These are phyloP conservation scores for Drosophila grimshawi DNA, from an alignment of 1,140 invertebrate species.

Conservation along the genomic window DNA sequence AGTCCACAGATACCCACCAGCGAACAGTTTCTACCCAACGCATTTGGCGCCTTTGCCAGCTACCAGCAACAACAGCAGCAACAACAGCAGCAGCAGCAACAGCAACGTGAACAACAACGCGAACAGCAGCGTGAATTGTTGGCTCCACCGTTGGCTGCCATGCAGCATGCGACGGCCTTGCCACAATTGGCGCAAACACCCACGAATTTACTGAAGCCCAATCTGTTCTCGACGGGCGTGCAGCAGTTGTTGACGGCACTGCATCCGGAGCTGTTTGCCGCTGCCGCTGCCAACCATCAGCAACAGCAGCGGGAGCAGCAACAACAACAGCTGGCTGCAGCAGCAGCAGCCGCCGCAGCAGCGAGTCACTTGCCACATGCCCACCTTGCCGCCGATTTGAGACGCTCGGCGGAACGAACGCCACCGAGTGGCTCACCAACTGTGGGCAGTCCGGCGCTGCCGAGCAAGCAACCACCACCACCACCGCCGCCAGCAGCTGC, in stretches of 20 bases:
- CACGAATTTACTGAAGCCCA: constrained; percentile 83
- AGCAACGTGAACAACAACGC: constrained; percentile 45
- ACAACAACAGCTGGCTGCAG: constrained; percentile 31
- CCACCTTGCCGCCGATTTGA: constrained; percentile 62
- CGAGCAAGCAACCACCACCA: constrained; percentile 50
- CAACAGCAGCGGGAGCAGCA: constrained; percentile 69
- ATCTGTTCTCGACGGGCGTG: constrained; percentile 81
- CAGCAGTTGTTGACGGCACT: constrained; percentile 80
- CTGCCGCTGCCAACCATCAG: constrained; percentile 78
- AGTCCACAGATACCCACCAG: constrained; percentile 92
- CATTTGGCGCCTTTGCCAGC: constrained; percentile 76
- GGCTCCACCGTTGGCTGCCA: constrained; percentile 60
- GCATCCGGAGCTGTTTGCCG: constrained; percentile 81
- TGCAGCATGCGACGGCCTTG: constrained; percentile 68
- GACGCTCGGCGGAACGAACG: constrained; percentile 65
- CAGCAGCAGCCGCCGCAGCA: constrained; percentile 37
- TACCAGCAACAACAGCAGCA: constrained; percentile 71
- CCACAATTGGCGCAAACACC: constrained; percentile 76
- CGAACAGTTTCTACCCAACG: constrained; percentile 81
- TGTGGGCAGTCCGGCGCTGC: constrained; percentile 58
- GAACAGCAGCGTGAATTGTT: constrained; percentile 57
- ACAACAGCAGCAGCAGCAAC: constrained; percentile 55
- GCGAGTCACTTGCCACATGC: constrained; percentile 61
- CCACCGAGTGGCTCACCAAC: constrained; percentile 55
- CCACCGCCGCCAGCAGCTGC: constrained; percentile 63